phyloP scores from a whole-genome alignment of 2,888 invertebrate genomes.

The Pomacea canaliculata region DNA sequence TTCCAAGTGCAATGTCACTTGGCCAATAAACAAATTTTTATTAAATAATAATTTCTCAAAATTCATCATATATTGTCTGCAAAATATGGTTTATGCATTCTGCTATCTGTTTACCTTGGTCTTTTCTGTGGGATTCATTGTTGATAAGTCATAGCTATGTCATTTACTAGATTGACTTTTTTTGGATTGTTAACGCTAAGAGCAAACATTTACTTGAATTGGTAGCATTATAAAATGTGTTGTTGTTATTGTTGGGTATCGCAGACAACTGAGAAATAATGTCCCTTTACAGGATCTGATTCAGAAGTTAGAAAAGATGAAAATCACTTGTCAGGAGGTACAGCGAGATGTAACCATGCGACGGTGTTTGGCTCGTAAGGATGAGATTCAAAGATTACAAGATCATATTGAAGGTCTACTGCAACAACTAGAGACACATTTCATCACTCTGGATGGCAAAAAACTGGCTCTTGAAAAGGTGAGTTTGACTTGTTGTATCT shows the following conservation, averaged over 20 bases:
- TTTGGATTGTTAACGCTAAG: too few relatives aligned
- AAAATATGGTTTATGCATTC: too few relatives aligned
- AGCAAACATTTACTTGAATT: too few relatives aligned
- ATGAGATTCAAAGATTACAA: conserved; percentile 44
- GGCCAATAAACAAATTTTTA: too few relatives aligned
- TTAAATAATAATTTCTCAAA: too few relatives aligned
- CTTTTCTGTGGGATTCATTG: too few relatives aligned
- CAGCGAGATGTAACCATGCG: conserved; percentile 80
- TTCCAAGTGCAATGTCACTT: too few relatives aligned
- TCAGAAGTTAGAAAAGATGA: conserved; percentile 55
- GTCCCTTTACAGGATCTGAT: conserved; percentile 34
- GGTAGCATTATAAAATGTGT: too few relatives aligned
- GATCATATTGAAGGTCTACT: conserved; percentile 43
- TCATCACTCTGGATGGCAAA: conserved; percentile 54
- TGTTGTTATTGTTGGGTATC: background rate
- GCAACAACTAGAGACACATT: conserved; percentile 48
- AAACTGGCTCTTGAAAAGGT: conserved; percentile 64
- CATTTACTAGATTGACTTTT: too few relatives aligned
- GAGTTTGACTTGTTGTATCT: conserved; percentile 22
- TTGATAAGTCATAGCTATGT: too few relatives aligned
- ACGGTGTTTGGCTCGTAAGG: conserved; percentile 70
- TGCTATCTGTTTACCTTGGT: too few relatives aligned
- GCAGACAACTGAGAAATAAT: background rate
- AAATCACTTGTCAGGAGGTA: conserved; percentile 76
- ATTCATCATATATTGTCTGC: too few relatives aligned